Evolutionary conservation across 1,140 invertebrate species (phyloP).

Genomic region (Drosophila pandora): DNA sequence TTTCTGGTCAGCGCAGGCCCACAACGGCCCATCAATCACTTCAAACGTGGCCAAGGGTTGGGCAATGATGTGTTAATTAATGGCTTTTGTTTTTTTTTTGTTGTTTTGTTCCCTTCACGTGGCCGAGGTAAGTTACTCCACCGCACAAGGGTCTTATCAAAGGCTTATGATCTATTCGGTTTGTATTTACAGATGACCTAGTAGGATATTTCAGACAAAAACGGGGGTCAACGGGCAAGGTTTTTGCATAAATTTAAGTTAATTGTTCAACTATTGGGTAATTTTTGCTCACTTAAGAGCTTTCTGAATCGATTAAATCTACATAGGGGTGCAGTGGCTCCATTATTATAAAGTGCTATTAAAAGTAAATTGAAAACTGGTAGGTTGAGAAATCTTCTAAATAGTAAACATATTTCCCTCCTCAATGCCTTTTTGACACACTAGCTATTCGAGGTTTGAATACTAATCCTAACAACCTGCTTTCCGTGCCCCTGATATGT

Average conservation of each 20-base stretch:
- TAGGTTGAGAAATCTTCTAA: background rate
- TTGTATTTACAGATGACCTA: slow-evolving; percentile 26
- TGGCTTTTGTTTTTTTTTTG: slow-evolving; percentile 39
- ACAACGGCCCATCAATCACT: slow-evolving; percentile 50
- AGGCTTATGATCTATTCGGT: slow-evolving; percentile 25
- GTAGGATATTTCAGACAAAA: background rate
- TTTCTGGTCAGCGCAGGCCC: slow-evolving; percentile 16
- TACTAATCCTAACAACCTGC: background rate
- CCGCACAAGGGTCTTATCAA: slow-evolving; percentile 18
- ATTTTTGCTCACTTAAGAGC: background rate
- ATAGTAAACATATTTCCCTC: too few relatives aligned
- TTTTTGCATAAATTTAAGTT: background rate
- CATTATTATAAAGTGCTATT: background rate
- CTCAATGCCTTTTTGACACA: background rate
- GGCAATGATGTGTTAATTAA: slow-evolving; percentile 60
- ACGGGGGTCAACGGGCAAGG: slow-evolving; percentile 7
- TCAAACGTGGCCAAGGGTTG: slow-evolving; percentile 33
- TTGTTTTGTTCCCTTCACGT: slow-evolving; percentile 13
- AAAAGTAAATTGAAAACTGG: too few relatives aligned
- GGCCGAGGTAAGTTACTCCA: slow-evolving; percentile 9
- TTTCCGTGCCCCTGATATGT: slow-evolving; percentile 10
- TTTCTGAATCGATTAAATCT: background rate
- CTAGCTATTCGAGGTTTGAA: background rate
- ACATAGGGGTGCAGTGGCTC: background rate
- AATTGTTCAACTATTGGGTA: background rate